Conservation (phyloP, 2,797 vertebrate species). For the Euthynnus affinis region DNA sequence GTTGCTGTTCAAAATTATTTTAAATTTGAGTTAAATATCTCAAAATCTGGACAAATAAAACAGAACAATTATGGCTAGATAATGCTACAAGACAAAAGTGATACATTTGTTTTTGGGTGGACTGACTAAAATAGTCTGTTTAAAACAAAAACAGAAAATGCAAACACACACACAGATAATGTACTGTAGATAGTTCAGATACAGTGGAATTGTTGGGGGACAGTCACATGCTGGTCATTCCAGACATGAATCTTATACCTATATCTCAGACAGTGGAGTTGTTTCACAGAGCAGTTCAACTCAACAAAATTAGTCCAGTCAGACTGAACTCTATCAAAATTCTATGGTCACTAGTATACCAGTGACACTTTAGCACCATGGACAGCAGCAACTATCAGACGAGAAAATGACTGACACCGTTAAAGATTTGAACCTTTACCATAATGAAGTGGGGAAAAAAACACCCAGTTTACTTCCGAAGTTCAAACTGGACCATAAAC, state of each 20-base stretch:
- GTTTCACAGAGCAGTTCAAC: background rate
- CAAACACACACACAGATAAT: background rate
- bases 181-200: background rate
- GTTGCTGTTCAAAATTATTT: background rate
- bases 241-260: slow-evolving; percentile 8
- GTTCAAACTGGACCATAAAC: background rate
- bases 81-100: too few relatives aligned
- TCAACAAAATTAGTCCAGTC: slow-evolving; percentile 20
- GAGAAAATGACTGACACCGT: background rate
- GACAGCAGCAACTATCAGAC: background rate
- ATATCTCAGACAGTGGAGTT: background rate
- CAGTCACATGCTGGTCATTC: background rate
- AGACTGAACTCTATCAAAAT: slow-evolving; percentile 14
- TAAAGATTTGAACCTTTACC: background rate
- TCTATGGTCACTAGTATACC: slow-evolving; percentile 9
- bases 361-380: slow-evolving; percentile 4
- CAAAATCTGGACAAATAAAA: background rate
- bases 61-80: background rate
- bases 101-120: background rate
- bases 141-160: slow-evolving; percentile 1
- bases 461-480: background rate
- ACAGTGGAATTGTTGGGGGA: background rate
- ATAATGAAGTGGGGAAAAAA: background rate
- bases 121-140: background rate
- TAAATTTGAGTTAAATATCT: background rate